Evolutionary conservation across 1,140 invertebrate species (phyloP).

Genomic region (Heliconius hermathena): DNA sequence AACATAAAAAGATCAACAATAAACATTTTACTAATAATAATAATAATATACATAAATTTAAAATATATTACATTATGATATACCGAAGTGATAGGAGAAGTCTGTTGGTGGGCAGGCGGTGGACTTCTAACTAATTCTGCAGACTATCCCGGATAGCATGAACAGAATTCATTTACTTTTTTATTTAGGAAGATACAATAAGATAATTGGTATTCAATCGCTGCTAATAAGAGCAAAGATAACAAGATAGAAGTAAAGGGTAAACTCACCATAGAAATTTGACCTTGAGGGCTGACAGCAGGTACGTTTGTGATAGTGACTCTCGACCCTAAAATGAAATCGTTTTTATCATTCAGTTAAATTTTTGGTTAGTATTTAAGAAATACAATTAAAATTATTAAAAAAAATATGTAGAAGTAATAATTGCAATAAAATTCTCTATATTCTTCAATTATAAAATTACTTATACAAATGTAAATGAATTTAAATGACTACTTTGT

Average conservation of each 20-base stretch:
- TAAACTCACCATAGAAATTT: constrained; percentile 86
- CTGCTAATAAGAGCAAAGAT: constrained; percentile 17
- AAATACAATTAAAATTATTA: too few species aligned
- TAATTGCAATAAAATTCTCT: too few species aligned
- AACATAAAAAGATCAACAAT: constrained; percentile 24
- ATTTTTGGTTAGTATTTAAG: too few species aligned
- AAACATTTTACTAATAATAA: neutral
- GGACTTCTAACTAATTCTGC: constrained; percentile 84
- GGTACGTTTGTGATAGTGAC: constrained; percentile 83
- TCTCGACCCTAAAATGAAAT: constrained; percentile 78
- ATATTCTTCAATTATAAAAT: too few species aligned
- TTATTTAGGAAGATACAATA: constrained; percentile 13
- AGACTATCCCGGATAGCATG: constrained; percentile 72
- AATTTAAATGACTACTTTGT: too few species aligned
- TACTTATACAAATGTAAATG: too few species aligned
- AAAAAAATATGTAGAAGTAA: too few species aligned
- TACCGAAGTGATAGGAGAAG: constrained; percentile 90
- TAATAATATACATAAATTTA: constrained; percentile 12
- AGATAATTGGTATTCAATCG: constrained; percentile 6
- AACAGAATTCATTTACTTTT: constrained; percentile 54
- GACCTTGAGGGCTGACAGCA: constrained; percentile 84
- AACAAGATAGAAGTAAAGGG: neutral
- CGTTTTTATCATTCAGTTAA: neutral
- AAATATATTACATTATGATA: constrained; percentile 70
- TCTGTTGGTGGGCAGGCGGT: constrained; percentile 91